phyloP scores from a whole-genome alignment of 23 tunicate species.

The Trididemnum clinides region DNA sequence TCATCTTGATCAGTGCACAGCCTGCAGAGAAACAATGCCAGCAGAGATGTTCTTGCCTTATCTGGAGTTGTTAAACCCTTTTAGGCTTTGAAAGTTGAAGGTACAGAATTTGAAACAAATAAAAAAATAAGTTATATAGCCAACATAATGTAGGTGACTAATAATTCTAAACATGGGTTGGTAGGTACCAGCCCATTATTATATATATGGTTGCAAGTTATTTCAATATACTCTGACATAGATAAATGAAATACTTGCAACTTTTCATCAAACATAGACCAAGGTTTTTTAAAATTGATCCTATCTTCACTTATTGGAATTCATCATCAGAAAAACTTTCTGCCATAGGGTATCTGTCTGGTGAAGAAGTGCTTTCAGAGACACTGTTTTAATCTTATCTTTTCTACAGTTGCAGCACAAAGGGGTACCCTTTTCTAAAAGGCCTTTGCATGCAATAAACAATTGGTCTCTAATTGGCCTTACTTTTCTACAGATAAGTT shows the following conservation, averaged over 20 bases:
- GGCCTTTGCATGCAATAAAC: neutral
- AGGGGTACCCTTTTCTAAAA: neutral
- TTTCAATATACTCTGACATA: neutral
- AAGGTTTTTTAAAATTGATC: neutral
- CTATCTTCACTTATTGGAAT: neutral
- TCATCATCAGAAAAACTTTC: neutral
- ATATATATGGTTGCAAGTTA: neutral
- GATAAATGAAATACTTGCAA: neutral
- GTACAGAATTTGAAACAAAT: neutral
- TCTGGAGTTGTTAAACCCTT: neutral
- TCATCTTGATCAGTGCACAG: too few species aligned
- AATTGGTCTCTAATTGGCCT: neutral
- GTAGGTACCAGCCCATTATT: neutral
- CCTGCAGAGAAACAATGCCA: too few species aligned
- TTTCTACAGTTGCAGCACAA: neutral
- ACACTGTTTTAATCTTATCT: neutral
- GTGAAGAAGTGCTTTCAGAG: neutral
- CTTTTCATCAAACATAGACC: neutral
- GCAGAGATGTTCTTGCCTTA: neutral
- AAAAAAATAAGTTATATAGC: neutral
- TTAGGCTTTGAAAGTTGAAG: neutral
- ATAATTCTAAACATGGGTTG: neutral
- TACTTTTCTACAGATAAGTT: neutral
- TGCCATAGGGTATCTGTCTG: neutral
- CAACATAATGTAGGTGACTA: neutral